Evolutionary conservation across 2,888 invertebrate species (phyloP), one percentile per base, ranked within the genome.

Genomic region (Pyrgus malvae): DNA sequence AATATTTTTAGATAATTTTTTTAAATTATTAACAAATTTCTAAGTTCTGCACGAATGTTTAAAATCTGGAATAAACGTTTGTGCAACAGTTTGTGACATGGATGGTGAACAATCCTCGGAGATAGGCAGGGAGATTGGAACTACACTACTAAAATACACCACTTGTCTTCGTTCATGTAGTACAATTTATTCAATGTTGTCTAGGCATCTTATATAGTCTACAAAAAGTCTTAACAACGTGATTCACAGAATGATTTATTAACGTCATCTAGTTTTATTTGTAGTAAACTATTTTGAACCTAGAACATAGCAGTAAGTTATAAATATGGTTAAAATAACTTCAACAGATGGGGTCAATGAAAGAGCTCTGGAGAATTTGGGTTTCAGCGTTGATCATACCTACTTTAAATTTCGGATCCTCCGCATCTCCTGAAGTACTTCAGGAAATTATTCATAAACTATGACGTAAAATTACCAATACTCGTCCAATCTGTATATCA

Each of bases 351-450:
- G 41, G 8, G 41, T 41, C 14, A 41, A 41, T 41, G 19, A 3
- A 41, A n/a, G 25, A 19, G 23, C 41, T 8, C 11, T 41, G 9
- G 9, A n/a, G 17, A 21, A 12, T 25, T 25, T 41, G 14, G 41
- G 41, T 5, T 6, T 25, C 2, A 11, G 19, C 3, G n/a, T 12
- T 8, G 41, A 41, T 11, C n/a, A 41, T 19, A 40, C 55, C 21
- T 55, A 29, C 17, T 48, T 55, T 35, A 2, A 41, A 31, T 31
- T 38, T 40, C 41, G 9, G 55, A 55, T 12, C 41, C 55, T n/a
- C 55, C 55, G n/a, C 55, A 55, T 29, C 27, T 48, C 3, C 31
- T 55, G 1, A 48, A 55, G 16, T 48, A 48, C 33, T 55, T 55
- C 33, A 21, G 55, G 14, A 55, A 55, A 12, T 41, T 31, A 8